Conservation (phyloP, 2,113 vertebrate species). For the Anhinga rufa region DNA sequence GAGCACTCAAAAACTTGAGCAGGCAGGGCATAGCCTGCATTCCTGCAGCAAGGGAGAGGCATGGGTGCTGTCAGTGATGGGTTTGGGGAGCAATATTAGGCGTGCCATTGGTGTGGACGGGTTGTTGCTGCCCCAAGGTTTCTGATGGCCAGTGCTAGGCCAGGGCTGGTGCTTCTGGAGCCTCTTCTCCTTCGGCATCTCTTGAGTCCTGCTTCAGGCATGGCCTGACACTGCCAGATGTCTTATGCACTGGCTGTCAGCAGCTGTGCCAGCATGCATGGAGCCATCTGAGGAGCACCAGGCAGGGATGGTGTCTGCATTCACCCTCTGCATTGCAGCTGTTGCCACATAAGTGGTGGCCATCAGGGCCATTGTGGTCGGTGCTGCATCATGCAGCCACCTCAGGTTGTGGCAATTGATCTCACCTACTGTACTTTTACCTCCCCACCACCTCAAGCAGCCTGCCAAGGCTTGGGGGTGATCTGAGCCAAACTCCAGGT, state of each 20-base stretch:
- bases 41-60: background rate
- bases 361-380: accelerated
- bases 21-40: background rate
- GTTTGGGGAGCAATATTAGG: background rate
- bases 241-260: accelerated
- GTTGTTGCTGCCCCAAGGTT: background rate
- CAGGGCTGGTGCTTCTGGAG: background rate
- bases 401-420: background rate
- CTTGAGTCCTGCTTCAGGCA: background rate
- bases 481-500: background rate
- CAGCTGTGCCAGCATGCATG: accelerated
- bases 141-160: background rate
- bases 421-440: background rate
- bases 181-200: background rate
- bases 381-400: background rate
- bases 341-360: background rate
- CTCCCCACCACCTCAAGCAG: background rate
- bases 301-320: background rate
- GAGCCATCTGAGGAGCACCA: background rate
- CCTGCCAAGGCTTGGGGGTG: background rate
- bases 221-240: background rate
- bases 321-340: background rate
- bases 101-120: background rate
- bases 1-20: background rate
- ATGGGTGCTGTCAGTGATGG: background rate